Evolutionary conservation across 2,113 vertebrate species (phyloP).

Genomic region (Tapirus terrestris): DNA sequence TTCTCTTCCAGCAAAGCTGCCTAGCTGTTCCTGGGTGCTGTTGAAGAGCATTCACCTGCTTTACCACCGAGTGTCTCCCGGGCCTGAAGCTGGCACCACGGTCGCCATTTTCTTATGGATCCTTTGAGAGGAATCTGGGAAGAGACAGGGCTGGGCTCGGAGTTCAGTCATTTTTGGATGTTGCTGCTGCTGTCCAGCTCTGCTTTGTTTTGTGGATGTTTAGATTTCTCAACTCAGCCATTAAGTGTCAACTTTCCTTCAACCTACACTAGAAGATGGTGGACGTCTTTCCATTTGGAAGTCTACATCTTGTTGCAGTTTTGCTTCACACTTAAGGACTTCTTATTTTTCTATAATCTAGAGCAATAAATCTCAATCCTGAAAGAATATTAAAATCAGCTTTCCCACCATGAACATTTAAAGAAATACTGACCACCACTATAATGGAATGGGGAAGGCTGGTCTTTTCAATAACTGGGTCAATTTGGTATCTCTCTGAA

Average conservation of each 20-base stretch:
- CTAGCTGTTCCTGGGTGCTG: background rate
- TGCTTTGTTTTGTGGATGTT: background rate
- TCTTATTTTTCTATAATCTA: background rate
- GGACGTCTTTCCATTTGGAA: background rate
- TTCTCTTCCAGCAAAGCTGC: background rate
- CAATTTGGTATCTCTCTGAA: background rate
- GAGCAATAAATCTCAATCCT: background rate
- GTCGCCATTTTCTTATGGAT: background rate
- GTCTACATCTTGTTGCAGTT: background rate
- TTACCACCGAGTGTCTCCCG: background rate
- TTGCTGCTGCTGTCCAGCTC: background rate
- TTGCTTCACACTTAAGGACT: background rate
- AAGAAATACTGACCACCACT: background rate
- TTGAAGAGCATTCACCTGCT: background rate
- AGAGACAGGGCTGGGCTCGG: too few species aligned
- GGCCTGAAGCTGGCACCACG: background rate
- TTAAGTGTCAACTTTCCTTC: background rate
- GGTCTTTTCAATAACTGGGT: background rate
- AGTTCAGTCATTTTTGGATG: accelerated
- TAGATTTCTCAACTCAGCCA: slow-evolving; percentile 18
- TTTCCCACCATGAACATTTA: background rate
- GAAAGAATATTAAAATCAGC: background rate
- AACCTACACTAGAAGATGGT: background rate
- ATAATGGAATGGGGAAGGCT: background rate
- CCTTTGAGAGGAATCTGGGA: background rate